A percentile compares a stretch with the other conserved stretches of the same genome.
phyloP scores from a whole-genome alignment of 2,797 vertebrate species.

The Artibeus lituratus region DNA sequence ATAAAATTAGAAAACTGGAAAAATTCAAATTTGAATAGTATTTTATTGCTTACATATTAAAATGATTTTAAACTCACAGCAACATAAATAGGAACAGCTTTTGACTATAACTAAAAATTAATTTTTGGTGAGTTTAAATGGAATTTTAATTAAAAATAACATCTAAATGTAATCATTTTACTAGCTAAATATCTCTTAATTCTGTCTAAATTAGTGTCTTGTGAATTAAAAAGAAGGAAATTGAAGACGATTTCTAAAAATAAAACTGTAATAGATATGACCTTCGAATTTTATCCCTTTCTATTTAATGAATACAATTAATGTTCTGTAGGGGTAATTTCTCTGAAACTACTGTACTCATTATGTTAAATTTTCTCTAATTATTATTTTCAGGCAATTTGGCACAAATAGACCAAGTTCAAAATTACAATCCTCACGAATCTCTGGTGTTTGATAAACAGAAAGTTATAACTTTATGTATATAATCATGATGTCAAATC shows the following conservation, averaged over 20 bases:
- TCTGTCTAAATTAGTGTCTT: conserved; percentile 29
- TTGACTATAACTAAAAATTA: background rate
- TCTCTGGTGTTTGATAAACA: conserved; percentile 63
- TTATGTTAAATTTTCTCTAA: conserved; percentile 70
- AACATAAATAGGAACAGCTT: background rate
- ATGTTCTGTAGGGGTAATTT: conserved; percentile 47
- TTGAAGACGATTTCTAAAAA: conserved; percentile 60
- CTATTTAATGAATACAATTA: conserved; percentile 63
- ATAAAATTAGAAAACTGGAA: background rate
- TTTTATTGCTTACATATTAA: conserved; percentile 8
- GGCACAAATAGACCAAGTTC: conserved; percentile 58
- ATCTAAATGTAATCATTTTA: background rate
- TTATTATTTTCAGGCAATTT: conserved; percentile 67
- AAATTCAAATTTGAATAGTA: background rate
- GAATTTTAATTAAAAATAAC: conserved; percentile 39
- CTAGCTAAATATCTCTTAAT: conserved; percentile 10
- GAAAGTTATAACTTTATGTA: conserved; percentile 65
- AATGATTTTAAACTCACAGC: background rate
- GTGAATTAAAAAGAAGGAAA: conserved; percentile 32
- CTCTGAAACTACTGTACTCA: conserved; percentile 51
- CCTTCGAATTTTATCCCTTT: conserved; percentile 57
- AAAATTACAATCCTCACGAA: conserved; percentile 52
- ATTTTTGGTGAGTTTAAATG: conserved; percentile 29
- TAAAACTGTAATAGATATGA: conserved; percentile 39
- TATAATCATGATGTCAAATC: conserved; percentile 63